These are phyloP conservation scores for Phalangium opilio DNA, from an alignment of 2,888 invertebrate species.

Conservation along the genomic window DNA sequence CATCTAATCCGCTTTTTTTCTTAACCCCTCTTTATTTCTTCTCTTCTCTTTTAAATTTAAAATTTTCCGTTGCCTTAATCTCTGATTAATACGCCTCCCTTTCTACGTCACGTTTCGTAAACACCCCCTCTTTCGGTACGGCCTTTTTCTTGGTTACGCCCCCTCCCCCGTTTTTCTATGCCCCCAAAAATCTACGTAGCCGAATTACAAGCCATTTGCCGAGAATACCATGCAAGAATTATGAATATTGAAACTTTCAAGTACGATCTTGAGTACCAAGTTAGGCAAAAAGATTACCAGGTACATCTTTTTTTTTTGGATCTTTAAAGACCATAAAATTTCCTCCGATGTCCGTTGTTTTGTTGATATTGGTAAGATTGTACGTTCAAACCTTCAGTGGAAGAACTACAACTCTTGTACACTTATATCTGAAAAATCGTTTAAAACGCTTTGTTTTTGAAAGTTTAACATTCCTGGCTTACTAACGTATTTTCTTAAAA, in stretches of 20 bases:
- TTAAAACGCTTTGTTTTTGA: not conserved
- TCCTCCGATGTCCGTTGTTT: too few species aligned
- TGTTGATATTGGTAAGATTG: too few species aligned
- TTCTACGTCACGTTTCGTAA: not conserved
- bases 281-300: constrained; percentile 99
- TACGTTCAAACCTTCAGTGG: too few species aligned
- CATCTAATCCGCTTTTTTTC: too few species aligned
- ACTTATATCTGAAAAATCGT: too few species aligned
- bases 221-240: constrained; percentile 93
- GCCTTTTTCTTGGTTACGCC: constrained; percentile 34
- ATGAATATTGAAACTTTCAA: constrained; percentile 96
- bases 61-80: too few species aligned
- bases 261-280: constrained; percentile 99
- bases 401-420: too few species aligned
- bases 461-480: not conserved
- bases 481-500: not conserved
- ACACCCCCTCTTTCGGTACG: not conserved
- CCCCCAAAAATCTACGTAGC: constrained; percentile 38
- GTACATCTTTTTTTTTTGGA: constrained; percentile 38
- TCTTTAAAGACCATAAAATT: too few species aligned
- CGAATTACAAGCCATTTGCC: constrained; percentile 78
- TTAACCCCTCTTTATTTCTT: too few species aligned
- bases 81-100: not conserved
- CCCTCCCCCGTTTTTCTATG: not conserved
- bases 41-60: too few species aligned